These are phyloP conservation scores for Embiotoca jacksoni DNA, from an alignment of 2,113 vertebrate genomes.

Conservation along the genomic window DNA sequence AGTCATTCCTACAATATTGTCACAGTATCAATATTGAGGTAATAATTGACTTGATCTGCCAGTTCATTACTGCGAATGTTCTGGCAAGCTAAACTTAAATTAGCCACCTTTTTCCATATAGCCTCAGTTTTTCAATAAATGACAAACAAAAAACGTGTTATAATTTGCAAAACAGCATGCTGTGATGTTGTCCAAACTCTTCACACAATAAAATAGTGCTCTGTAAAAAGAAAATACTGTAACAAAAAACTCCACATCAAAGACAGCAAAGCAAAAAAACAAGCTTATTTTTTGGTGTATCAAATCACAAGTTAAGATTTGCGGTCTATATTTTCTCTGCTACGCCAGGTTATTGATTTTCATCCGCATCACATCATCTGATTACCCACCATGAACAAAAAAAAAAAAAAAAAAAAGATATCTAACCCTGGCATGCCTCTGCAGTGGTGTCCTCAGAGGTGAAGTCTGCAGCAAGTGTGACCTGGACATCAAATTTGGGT, in stretches of 20 bases:
- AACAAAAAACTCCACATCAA: not conserved
- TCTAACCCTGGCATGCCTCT: not conserved
- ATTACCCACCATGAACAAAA: not conserved
- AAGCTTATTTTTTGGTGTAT: too few relatives aligned
- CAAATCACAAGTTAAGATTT: not conserved
- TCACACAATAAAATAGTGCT: not conserved
- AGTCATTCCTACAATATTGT: too few relatives aligned
- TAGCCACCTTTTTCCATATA: too few relatives aligned
- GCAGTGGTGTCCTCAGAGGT: not conserved
- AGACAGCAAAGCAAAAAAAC: not conserved
- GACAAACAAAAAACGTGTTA: slow-evolving; percentile 8
- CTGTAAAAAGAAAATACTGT: not conserved
- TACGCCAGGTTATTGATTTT: slow-evolving; percentile 20
- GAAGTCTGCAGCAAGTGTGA: not conserved
- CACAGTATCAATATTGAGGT: slow-evolving; percentile 5
- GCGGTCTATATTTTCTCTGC: not conserved
- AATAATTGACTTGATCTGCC: not conserved
- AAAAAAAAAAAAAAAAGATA: not conserved
- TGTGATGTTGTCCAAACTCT: too few relatives aligned
- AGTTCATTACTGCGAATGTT: not conserved
- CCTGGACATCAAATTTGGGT: not conserved
- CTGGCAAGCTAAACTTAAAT: slow-evolving; percentile 1
- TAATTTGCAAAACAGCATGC: not conserved
- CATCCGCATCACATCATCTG: slow-evolving; percentile 16
- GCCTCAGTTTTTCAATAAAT: not conserved